Conservation (phyloP, 30 jellyfish, hydroid and myxozoan species). For the Nemopilema nomurai region DNA sequence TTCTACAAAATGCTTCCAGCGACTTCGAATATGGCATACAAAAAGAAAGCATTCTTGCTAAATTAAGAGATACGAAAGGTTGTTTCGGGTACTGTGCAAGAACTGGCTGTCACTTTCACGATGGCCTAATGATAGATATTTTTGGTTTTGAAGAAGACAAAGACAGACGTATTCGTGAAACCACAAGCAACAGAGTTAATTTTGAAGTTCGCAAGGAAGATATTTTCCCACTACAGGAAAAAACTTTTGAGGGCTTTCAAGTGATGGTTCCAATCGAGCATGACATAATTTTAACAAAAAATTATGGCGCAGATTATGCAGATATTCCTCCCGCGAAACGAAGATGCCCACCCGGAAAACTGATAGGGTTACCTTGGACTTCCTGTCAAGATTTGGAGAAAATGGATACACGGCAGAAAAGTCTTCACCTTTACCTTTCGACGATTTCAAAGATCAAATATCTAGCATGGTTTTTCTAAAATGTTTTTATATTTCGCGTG, state of each 20-base stretch:
- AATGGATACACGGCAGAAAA: constrained; percentile 15
- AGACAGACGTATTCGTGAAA: constrained; percentile 18
- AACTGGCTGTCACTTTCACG: constrained; percentile 78
- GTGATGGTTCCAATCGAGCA: constrained; percentile 61
- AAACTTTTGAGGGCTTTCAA: constrained; percentile 70
- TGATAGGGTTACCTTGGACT: constrained; percentile 87
- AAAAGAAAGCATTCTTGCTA: constrained; percentile 25
- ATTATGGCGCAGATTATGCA: constrained; percentile 54
- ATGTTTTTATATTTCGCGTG: neutral
- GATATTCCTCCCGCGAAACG: constrained; percentile 20
- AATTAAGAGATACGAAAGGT: constrained; percentile 70
- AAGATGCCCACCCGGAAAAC: constrained; percentile 71
- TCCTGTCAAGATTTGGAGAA: constrained; percentile 57
- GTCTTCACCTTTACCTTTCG: constrained; percentile 6
- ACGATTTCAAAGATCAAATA: constrained; percentile 17
- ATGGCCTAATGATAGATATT: constrained; percentile 87
- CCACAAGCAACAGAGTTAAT: constrained; percentile 10
- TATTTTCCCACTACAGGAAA: constrained; percentile 69
- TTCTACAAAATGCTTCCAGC: constrained; percentile 68
- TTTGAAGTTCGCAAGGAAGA: constrained; percentile 22
- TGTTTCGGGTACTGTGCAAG: constrained; percentile 78
- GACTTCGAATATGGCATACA: constrained; percentile 56
- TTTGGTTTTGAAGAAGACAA: constrained; percentile 58
- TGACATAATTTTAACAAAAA: constrained; percentile 6
- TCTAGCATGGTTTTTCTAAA: constrained; percentile 8